Conservation (phyloP, 2,797 vertebrate species). For the Falco biarmicus region DNA sequence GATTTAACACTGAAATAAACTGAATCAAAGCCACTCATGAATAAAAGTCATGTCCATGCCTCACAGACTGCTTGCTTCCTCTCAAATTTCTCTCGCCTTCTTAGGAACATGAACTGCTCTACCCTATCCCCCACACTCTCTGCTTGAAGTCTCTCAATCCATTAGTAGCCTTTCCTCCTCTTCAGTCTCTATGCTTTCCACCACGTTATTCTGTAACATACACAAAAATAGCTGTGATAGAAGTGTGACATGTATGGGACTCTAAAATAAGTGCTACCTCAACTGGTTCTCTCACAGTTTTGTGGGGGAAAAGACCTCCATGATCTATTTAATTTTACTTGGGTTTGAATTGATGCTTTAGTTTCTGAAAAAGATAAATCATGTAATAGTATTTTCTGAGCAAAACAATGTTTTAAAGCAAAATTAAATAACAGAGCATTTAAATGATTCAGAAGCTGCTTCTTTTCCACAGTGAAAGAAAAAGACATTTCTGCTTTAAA, state of each 20-base stretch:
- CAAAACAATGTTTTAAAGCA: not conserved
- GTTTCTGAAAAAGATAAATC: not conserved
- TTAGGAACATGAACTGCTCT: not conserved
- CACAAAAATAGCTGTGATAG: not conserved
- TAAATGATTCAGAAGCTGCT: not conserved
- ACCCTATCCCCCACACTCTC: not conserved
- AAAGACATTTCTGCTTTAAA: not conserved
- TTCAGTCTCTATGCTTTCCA: not conserved
- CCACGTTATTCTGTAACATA: not conserved
- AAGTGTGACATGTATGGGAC: not conserved
- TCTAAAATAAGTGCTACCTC: not conserved
- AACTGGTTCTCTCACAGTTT: not conserved
- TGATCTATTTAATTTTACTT: not conserved
- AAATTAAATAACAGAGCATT: not conserved
- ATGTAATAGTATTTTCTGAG: not conserved
- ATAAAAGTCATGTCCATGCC: not conserved
- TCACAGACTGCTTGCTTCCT: not conserved
- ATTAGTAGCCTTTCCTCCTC: not conserved
- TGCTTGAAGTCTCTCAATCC: not conserved
- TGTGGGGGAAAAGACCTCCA: accelerated
- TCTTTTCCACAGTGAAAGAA: not conserved
- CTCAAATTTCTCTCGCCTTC: not conserved
- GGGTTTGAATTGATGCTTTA: not conserved
- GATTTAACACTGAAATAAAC: not conserved
- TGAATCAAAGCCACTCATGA: not conserved